Evolutionary conservation across 2,113 vertebrate species (phyloP), one percentile per base, ranked within the genome.

Genomic region (Ammodramus savannarum): DNA sequence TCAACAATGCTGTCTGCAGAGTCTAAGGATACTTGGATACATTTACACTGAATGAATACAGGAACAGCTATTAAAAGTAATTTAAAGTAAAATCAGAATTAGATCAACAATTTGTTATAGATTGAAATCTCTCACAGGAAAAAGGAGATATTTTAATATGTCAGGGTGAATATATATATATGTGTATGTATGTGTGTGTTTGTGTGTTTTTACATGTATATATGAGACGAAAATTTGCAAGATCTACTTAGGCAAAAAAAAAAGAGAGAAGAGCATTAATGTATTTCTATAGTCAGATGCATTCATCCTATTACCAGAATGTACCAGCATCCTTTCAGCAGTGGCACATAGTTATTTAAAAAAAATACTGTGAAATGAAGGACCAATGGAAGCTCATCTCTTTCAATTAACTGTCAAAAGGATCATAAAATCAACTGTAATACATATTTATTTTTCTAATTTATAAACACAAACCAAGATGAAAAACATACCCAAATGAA

Each of bases 81-180:
- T 54, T 72, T n/a, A 55, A 49, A 72, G 8, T 32, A 18, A n/a
- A 48, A 16, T 43, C 2, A 68, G 84, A 76, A 32, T 57, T 49
- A 82, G 25, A 4, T 57, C 12, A 78, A 29, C 3, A 74, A 51
- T 57, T 55, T 52, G 2, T 52, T 49, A 22, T 57, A 61, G 51
- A 36, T 9, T 81, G 44, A 74, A 87, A 48, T 69, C 3, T 48
- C 38, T 25, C 31, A 36, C 7, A 31, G 65, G 15, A 43, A 89
- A 73, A 57, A 7, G 6, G 5, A 32, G 44, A 41, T 19, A 22
- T 78, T 86, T 46, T 72, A 5, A 62, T 73, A 48, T 7, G 9
- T 2, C 8, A 52, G 7, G 10, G 0, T 68, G 6, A 36, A 10
- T 23, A n/a, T 16, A 4, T n/a, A n/a, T n/a, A 14, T n/a, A 8